Conservation (phyloP, 2,888 invertebrate genomes). For the Drosophila neutralis region DNA sequence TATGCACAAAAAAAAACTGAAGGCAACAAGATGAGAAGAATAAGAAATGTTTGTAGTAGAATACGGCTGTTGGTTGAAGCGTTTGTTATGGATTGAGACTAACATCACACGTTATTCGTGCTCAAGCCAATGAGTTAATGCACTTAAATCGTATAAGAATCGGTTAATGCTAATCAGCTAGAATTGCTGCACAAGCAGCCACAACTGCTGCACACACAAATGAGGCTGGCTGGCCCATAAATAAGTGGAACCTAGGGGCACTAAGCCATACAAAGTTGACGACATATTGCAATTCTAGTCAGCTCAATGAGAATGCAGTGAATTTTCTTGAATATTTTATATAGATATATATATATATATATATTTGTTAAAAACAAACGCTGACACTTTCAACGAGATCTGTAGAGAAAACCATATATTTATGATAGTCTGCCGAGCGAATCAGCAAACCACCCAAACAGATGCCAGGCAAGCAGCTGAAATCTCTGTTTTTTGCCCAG, state of each 20-base stretch:
- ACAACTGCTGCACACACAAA: too few relatives aligned
- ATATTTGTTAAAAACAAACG: neutral
- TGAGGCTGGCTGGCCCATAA: too few relatives aligned
- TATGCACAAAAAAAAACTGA: neutral
- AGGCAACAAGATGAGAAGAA: neutral
- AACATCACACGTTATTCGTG: neutral
- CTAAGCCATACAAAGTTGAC: neutral
- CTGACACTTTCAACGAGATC: neutral
- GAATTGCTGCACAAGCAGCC: too few relatives aligned
- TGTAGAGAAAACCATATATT: neutral
- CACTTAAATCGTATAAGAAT: neutral
- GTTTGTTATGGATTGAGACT: neutral
- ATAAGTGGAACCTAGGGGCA: neutral
- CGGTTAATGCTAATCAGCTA: neutral
- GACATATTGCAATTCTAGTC: neutral
- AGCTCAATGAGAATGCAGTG: neutral
- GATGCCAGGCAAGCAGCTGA: neutral
- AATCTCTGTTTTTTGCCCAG: neutral
- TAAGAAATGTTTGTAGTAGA: neutral
- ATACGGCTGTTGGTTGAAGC: neutral
- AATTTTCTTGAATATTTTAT: neutral
- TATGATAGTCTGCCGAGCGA: neutral
- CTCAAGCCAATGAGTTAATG: neutral
- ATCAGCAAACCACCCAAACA: neutral
- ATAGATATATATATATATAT: too few relatives aligned